Evolutionary conservation across 2,797 vertebrate genomes (phyloP).

Genomic region (Phataginus tricuspis): DNA sequence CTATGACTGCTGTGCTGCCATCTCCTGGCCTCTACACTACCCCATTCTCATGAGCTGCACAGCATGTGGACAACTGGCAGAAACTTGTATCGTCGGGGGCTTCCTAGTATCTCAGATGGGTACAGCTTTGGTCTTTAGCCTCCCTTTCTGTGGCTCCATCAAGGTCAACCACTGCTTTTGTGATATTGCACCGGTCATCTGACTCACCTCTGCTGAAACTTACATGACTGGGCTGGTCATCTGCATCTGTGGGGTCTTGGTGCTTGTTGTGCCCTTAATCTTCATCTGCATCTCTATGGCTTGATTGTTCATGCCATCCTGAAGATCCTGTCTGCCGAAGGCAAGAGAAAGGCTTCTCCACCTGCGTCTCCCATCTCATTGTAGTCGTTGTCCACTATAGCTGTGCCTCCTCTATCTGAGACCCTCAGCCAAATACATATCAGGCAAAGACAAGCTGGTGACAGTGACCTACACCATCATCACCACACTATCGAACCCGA

Average conservation of each 20-base stretch:
- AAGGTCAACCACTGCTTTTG: constrained; percentile 63
- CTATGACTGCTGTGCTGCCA: constrained; percentile 55
- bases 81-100: neutral
- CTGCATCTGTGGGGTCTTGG: constrained; percentile 53
- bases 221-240: constrained; percentile 48
- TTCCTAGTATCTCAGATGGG: constrained; percentile 52
- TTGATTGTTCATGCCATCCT: constrained; percentile 69
- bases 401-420: constrained; percentile 61
- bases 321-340: constrained; percentile 70
- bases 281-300: constrained; percentile 70
- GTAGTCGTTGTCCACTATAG: constrained; percentile 76
- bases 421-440: constrained; percentile 48
- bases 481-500: constrained; percentile 69
- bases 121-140: constrained; percentile 40
- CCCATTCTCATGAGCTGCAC: constrained; percentile 46
- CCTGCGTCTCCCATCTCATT: constrained; percentile 77
- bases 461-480: constrained; percentile 64
- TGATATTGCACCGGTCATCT: constrained; percentile 63
- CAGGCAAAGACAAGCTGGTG: constrained; percentile 65
- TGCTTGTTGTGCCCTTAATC: constrained; percentile 61
- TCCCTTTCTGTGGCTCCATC: constrained; percentile 63
- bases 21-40: constrained; percentile 42
- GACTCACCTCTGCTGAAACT: constrained; percentile 16
- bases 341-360: constrained; percentile 77
- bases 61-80: neutral